Conservation (phyloP, 2,113 vertebrate species). For the Helogale parvula region DNA sequence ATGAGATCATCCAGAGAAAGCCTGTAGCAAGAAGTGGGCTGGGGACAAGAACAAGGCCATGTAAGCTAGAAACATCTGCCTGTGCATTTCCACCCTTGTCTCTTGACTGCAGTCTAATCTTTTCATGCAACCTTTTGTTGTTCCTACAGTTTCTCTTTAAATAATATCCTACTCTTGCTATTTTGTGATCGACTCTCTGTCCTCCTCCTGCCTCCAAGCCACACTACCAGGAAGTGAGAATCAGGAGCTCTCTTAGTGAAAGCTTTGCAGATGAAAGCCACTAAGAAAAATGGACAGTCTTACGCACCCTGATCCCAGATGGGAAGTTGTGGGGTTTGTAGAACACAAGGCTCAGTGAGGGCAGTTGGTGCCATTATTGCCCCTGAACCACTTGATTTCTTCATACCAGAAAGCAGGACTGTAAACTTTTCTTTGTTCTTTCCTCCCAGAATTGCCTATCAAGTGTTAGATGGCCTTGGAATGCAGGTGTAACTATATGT, state of each 20-base stretch:
- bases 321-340: background rate
- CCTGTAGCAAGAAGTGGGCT: background rate
- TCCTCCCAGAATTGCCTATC: background rate
- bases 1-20: background rate
- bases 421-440: background rate
- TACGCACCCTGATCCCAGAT: background rate
- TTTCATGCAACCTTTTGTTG: background rate
- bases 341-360: background rate
- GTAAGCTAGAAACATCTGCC: background rate
- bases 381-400: background rate
- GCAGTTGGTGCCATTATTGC: background rate
- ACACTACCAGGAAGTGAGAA: background rate
- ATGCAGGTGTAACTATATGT: background rate
- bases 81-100: background rate
- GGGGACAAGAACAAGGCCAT: background rate
- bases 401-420: background rate
- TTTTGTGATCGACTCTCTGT: background rate
- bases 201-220: background rate
- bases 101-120: background rate
- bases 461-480: background rate
- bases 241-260: background rate
- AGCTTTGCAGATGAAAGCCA: background rate
- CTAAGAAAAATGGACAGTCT: background rate
- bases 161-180: background rate
- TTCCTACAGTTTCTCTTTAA: background rate